Evolutionary conservation across 2,888 invertebrate genomes (phyloP), one percentile per base, ranked within the genome.

Genomic region (Caenorhabditis doughertyi): DNA sequence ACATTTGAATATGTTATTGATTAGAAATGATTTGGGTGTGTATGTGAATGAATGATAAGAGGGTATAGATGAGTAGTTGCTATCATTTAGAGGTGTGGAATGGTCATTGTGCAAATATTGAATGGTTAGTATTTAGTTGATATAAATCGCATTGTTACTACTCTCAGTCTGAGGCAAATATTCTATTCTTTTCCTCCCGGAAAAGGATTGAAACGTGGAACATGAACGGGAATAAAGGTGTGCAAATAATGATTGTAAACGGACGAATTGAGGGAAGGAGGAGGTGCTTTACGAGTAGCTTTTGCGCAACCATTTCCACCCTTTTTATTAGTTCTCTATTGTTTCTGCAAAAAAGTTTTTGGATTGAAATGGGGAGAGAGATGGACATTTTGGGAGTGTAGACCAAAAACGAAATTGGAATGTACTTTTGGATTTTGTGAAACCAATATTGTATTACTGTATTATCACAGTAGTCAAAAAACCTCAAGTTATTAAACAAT

Each of bases 151-250:
- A 42, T 60, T 60, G 60, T 60, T 51, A 67, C 51, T 67, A n/a
- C 49, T 67, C 35, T 35, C 35, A 5, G 7, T 47, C 18, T 47
- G 44, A 47, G 8, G 60, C 60, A 60, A 60, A 60, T 56, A 29
- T 9, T 32, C n/a, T n/a, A n/a, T n/a, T n/a, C n/a, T 58, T 39
- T 21, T 13, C 23, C 27, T 8, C 44, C 60, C 42, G 42, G 27
- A 60, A 60, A 60, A 27, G 27, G 42, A 44, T 60, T 44, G 27
- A 64, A 74, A 74, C 74, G 74, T 74, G 74, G 67, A 74, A 74
- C 74, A 74, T 67, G 74, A 56, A 65, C 73, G 64, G n/a, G n/a
- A 73, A 55, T 53, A 53, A 74, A 74, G 74, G 67, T 74, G 74
- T 65, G 74, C 67, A 74, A 74, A 74, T 53, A 74, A 49, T 47